These are phyloP conservation scores for Sinocyclocheilus anshuiensis DNA, from an alignment of 2,113 vertebrate species.

Conservation along the genomic window DNA sequence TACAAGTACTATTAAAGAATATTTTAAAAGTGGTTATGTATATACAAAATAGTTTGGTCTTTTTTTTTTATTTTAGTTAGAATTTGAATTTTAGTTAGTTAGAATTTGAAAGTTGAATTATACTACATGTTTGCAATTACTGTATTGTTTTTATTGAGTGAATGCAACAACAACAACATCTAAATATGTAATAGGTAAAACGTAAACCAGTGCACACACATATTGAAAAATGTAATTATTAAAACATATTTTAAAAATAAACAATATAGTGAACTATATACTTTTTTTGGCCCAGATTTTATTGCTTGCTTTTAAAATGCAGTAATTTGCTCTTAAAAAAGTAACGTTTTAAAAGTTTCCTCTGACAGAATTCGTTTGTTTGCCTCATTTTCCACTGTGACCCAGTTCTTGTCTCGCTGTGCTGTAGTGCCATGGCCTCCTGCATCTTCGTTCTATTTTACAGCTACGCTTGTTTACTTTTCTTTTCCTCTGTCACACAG, in stretches of 20 bases:
- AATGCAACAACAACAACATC: background rate
- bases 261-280: background rate
- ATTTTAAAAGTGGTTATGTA: background rate
- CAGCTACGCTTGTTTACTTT: conserved; percentile 18
- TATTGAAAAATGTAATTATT: background rate
- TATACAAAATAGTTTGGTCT: background rate
- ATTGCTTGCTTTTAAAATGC: background rate
- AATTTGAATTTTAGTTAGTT: background rate
- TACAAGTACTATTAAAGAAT: background rate
- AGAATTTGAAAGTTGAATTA: background rate
- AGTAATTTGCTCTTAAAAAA: background rate
- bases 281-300: background rate
- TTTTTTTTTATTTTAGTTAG: background rate
- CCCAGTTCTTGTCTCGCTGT: conserved; percentile 23
- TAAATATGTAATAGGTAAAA: background rate
- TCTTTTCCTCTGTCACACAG: conserved; percentile 59
- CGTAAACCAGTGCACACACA: background rate
- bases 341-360: background rate
- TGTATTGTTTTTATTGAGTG: background rate
- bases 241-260: background rate
- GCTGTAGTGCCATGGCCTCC: background rate
- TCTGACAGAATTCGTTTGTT: background rate
- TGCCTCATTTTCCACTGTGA: background rate
- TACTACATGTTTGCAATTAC: background rate
- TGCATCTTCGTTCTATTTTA: background rate